Evolutionary conservation across 2,797 vertebrate species (phyloP), one percentile per base, ranked within the genome.

Genomic region (Xiphorhynchus erythropygius): DNA sequence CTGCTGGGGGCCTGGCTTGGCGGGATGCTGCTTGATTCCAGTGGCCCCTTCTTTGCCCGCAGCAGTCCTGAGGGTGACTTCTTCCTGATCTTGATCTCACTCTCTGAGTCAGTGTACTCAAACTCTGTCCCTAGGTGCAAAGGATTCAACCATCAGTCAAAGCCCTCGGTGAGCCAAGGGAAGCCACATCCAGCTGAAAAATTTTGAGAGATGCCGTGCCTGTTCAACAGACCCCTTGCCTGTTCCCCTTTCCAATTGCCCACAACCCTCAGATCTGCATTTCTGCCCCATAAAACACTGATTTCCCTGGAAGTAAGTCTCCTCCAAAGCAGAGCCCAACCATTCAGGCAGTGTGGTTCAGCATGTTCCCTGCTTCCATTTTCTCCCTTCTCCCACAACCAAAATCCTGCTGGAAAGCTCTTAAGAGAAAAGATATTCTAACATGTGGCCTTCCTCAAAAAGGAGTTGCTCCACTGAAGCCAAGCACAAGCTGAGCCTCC

Each of bases 81-180:
- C 95, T 98, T 98, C 87, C 98, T 96, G 94, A 98, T 98, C 75
- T 99, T 98, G 90, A 99, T 89, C 92, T 99, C 99, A 0, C 98
- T 98, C 89, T 99, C 99, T 0, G 99, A 99, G 96, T 99, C 99
- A 0, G 99, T 99, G 97, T 99, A 99, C 95, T 99, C 99, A 3
- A 99, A 99, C 95, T 99, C 99, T 0, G 98, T 98, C 4, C 98
- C 98, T 99, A 87, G 18, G 50, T 3, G 22, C 8, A 89, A 93
- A 69, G 33, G 53, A 91, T 93, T 55, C 13, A 56, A 52, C 5
- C 60, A 53, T 87, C 57, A 94, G 59, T 47, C 70, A 87, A 69
- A 71, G 39, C 11, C 13, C 27, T 17, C 8, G 19, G 5, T 67
- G 18, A 83, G 49, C 15, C 28, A 64, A 47, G 83, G 71, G 21